Evolutionary conservation across 2,797 vertebrate species (phyloP).

Genomic region (Ctenochaetus hawaiiensis): DNA sequence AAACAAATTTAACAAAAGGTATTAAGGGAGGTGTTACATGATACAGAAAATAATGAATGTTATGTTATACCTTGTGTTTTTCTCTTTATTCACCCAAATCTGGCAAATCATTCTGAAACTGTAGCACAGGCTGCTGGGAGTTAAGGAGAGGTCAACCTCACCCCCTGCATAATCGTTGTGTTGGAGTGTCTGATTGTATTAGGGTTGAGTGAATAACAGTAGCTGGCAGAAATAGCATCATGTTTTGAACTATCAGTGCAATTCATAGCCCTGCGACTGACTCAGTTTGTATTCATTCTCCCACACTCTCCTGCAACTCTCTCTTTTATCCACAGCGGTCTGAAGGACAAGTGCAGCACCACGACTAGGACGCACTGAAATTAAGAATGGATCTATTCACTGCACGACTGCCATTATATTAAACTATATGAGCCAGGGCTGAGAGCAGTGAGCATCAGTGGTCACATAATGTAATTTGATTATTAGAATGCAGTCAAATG

Average conservation of each 20-base stretch:
- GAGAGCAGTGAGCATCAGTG: conserved; percentile 6
- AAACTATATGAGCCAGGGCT: conserved; percentile 24
- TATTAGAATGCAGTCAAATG: not conserved
- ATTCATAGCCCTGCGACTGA: conserved; percentile 76
- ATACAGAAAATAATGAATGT: not conserved
- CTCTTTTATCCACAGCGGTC: conserved; percentile 44
- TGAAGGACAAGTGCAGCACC: conserved; percentile 66
- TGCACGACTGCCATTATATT: conserved; percentile 28
- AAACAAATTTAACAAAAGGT: conserved; percentile 19
- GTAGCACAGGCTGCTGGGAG: conserved; percentile 64
- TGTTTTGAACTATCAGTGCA: conserved; percentile 80
- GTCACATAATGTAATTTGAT: conserved; percentile 3
- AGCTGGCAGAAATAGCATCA: conserved; percentile 81
- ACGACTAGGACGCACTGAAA: conserved; percentile 14
- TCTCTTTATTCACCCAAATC: conserved; percentile 37
- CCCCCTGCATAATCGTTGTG: conserved; percentile 74
- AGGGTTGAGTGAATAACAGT: conserved; percentile 79
- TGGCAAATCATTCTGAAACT: conserved; percentile 56
- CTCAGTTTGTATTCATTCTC: conserved; percentile 79
- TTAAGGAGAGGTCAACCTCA: conserved; percentile 76
- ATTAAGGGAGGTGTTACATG: not conserved
- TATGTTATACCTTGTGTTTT: conserved; percentile 24
- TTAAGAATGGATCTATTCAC: conserved; percentile 67
- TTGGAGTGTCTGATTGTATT: conserved; percentile 82
- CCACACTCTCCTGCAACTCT: conserved; percentile 68